phyloP scores from a whole-genome alignment of 1,140 invertebrate species.

The Homarus americanus region DNA sequence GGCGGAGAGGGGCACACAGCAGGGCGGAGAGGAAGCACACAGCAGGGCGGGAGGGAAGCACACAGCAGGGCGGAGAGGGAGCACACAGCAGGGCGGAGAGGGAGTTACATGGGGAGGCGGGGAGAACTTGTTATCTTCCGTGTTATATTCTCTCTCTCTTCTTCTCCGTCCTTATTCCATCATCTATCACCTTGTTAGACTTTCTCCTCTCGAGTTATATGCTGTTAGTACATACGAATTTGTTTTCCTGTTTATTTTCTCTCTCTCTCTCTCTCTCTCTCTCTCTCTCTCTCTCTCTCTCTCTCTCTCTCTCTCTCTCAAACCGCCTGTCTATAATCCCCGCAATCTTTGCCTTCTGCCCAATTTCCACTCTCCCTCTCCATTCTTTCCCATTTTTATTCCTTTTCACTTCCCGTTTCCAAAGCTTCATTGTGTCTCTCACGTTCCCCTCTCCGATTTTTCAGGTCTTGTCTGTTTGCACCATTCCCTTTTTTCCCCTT shows the following conservation, averaged over 20 bases:
- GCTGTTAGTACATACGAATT: no score
- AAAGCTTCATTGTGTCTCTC: background rate
- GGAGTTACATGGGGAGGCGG: no score
- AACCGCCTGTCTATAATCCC: background rate
- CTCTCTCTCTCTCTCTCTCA: background rate
- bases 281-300: background rate
- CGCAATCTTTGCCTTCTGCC: background rate
- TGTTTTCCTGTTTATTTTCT: no score
- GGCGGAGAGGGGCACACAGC: no score
- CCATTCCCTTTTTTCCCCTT: background rate
- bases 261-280: background rate
- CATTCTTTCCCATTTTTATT: background rate
- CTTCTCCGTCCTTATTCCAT: background rate
- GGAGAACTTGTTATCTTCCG: background rate
- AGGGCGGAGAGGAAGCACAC: no score
- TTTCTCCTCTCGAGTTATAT: no score
- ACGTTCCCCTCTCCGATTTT: background rate
- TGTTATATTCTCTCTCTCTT: background rate
- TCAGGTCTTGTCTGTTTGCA: background rate
- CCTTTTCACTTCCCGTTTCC: background rate
- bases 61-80: no score
- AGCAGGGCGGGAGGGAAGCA: no score
- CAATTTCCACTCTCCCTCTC: slow-evolving; percentile 16
- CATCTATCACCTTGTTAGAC: background rate
- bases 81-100: no score